A percentile compares a stretch with the other conserved stretches of the same genome.
phyloP scores from a whole-genome alignment of 2,797 vertebrate genomes.

The Neosilurus hyrtlii region DNA sequence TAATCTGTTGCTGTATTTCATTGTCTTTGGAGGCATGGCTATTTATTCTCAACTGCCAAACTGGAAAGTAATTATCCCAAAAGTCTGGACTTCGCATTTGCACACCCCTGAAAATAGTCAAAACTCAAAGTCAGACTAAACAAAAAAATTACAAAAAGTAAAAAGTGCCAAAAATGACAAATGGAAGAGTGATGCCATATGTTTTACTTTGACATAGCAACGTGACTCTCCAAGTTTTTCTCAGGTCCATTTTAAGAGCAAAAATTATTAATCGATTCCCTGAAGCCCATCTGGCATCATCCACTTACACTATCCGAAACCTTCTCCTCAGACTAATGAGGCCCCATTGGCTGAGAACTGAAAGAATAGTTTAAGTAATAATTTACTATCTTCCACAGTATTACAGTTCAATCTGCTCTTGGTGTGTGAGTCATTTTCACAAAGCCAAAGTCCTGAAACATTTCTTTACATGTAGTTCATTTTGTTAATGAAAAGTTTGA shows the following conservation, averaged over 20 bases:
- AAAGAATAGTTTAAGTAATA: constrained; percentile 1
- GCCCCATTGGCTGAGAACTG: constrained; percentile 33
- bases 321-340: constrained; percentile 41
- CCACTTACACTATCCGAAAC: constrained; percentile 35
- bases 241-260: constrained; percentile 1
- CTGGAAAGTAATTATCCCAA: neutral
- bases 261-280: constrained; percentile 36
- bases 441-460: neutral
- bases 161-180: neutral
- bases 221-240: neutral
- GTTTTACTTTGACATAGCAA: neutral
- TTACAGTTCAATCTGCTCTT: constrained; percentile 26
- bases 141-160: neutral
- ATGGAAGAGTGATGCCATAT: neutral
- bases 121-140: neutral
- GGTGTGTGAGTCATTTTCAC: neutral
- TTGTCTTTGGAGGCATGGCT: too few species aligned
- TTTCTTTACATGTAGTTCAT: neutral
- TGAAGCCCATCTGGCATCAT: constrained; percentile 32
- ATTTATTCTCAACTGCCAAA: neutral
- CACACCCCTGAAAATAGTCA: neutral
- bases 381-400: constrained; percentile 21
- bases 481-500: too few species aligned
- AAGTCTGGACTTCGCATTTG: neutral
- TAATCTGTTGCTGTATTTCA: neutral